Base-by-base conservation (phyloP, 2,888 invertebrate species). In the Trachelus tabidus region DNA sequence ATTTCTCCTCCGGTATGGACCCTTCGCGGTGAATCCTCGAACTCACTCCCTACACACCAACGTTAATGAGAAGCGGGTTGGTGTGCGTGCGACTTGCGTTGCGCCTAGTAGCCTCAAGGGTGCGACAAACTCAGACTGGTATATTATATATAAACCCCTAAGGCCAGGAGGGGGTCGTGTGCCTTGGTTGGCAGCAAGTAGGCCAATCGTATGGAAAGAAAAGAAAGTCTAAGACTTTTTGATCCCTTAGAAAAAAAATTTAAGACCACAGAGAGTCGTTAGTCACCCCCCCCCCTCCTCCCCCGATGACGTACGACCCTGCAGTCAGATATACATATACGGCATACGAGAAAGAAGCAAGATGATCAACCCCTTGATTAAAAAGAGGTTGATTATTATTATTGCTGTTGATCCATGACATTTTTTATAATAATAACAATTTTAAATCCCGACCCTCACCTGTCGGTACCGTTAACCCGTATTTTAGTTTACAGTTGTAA, bases 61-160 rank as follows among this genome's bases (percentile, higher is more conserved):
- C 79, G 79, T 85, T 85, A 85, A 85, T 82, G 82, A 85, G 81
- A 81, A 79, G 76, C 78, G 73, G 35, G 81, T 73, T 76, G 77
- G 79, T 56, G 79, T 78, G 74, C 78, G 79, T 74, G 79, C 77
- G 79, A 77, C 77, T 73, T 77, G 79, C 73, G 77, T 23, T 79
- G 80, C 75, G 77, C 69, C 73, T 73, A 68, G 76, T 37, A 75
- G 77, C 79, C 77, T 78, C 80, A 79, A 80, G 85, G 85, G 81
- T 80, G 80, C 80, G 82, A 83, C 82, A 77, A 78, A 76, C 80
- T 80, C 78, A 68, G 76, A 77, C 80, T 31, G 79, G 81, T 80
- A 79, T 85, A 84, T 85, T 81, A 85, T 80, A 79, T 85, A 84
- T 85, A 81, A 85, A 84, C 80, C 56, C 73, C 37, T n/a, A 40